Base-by-base conservation (phyloP, 2,797 vertebrate species). In the Characodon lateralis region DNA sequence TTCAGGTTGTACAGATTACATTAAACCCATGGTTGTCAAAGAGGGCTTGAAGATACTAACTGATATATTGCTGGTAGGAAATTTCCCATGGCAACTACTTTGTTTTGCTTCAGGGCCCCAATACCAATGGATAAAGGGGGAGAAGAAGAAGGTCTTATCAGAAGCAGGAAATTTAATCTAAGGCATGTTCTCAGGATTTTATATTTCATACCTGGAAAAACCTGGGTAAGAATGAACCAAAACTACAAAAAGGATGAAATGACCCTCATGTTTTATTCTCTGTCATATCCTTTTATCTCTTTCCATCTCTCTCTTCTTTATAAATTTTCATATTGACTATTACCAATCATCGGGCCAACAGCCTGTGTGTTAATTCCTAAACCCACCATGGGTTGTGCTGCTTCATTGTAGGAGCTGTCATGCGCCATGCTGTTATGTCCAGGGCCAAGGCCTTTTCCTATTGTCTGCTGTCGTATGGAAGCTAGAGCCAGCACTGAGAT, bases 391-490 rank as follows among this genome's bases (percentile, higher is more conserved):
- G 84, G 53, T 61, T 22, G 63, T 39, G 63, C 79, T 73, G 85
- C 83, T 86, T 87, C 81, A 50, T 81, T 87, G 85, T 87, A 89
- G 85, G 91, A 89, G 87, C 78, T 82, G 81, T 87, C 84, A 87
- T 87, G 89, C 91, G 93, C 91, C 87, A 89, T 83, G 89, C 90
- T 86, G 90, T 85, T 87, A 88, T 80, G 85, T 88, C 81, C 81
- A 51, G 86, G 88, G 89, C 86, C 90, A 88, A 78, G 80, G 86
- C 88, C 87, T 68, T 87, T 87, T 89, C 79, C 86, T 88, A 92
- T 94, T 94, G 94, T 95, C 87, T 88, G 81, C 84, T 92, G 93
- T 92, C 93, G 94, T 95, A 95, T 95, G 93, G 94, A 94, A 88
- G 87, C 87, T 87, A 91, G 93, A 84, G 89, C 88, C 86, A 89